Base-by-base conservation (phyloP, 1,140 invertebrate genomes). In the Teleopsis dalmanni region DNA sequence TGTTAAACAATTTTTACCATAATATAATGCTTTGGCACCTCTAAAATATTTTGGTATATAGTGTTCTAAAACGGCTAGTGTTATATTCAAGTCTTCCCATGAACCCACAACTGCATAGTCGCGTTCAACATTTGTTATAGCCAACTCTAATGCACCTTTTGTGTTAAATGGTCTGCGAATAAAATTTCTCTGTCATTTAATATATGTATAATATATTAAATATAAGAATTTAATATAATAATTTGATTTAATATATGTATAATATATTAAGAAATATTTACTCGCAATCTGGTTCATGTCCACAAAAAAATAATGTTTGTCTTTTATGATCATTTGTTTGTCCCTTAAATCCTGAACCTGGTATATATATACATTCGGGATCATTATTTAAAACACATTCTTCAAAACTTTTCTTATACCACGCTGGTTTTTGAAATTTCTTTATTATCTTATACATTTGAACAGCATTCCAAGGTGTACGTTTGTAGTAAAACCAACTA, bases 321-420 rank as follows among this genome's bases (percentile, higher is more conserved):
- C 62, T 53, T 49, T 87, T 73, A 63, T 90, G 84, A 72, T 89
- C 85, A 4, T 84, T 37, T 6, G 84, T 53, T 85, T 88, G 26
- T 81, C 36, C 85, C 59, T 87, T 83, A 56, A 83, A 80, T 6
- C 79, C 82, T 57, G 87, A 84, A 0, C 86, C 88, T 55, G 82
- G 79, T 9, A 85, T 62, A 70, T 89, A 91, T 36, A 78, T 78
- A 59, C 88, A 93, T 67, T 92, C 88, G n/a, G 81, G 75, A 69
- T 91, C 87, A 0, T 81, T 80, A 25, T 78, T 80, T 38, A 87
- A 62, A 11, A 92, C 88, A 58, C 89, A 93, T 0, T 85, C 81
- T 62, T 91, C 87, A 64, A 89, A 88, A 66, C 91, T 85, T 79
- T 91, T 91, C 63, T 85, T 87, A 6, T 91, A 72, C 85, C 87